These are phyloP conservation scores for Pogonomyrmex barbatus DNA, from an alignment of 1,140 invertebrate genomes.

Conservation along the genomic window DNA sequence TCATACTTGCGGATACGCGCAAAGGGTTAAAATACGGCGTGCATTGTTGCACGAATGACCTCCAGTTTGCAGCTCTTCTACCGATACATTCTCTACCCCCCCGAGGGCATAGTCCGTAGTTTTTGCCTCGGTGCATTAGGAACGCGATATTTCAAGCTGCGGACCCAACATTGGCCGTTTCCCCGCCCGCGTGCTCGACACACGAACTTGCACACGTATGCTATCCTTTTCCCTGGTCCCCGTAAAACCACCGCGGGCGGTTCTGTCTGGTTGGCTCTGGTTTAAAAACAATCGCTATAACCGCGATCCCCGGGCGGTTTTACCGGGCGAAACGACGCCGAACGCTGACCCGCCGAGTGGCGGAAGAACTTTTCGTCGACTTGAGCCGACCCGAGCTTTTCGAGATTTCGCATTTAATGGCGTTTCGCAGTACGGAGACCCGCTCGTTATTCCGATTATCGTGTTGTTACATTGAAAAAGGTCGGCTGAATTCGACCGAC, in stretches of 20 bases:
- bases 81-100: conserved; percentile 29
- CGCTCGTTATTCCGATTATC: conserved; percentile 42
- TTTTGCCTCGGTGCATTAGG: conserved; percentile 76
- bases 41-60: conserved; percentile 69
- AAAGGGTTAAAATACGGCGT: conserved; percentile 62
- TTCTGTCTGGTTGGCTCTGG: conserved; percentile 43
- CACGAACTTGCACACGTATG: not conserved
- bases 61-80: conserved; percentile 39
- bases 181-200: not conserved
- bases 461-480: conserved; percentile 20
- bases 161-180: conserved; percentile 60
- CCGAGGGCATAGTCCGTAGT: conserved; percentile 59
- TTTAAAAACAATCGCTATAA: conserved; percentile 71
- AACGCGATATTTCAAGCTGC: conserved; percentile 74
- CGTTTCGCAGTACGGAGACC: conserved; percentile 27
- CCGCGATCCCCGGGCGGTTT: conserved; percentile 48
- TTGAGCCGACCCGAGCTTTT: conserved; percentile 17
- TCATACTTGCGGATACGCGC: conserved; percentile 32
- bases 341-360: conserved; percentile 45
- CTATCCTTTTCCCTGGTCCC: conserved; percentile 5
- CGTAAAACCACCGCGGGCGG: conserved; percentile 48
- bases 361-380: conserved; percentile 61
- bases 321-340: conserved; percentile 31
- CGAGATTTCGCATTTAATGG: conserved; percentile 59
- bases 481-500: not conserved